Conservation (phyloP, 1,140 invertebrate genomes). For the Nylanderia fulva region DNA sequence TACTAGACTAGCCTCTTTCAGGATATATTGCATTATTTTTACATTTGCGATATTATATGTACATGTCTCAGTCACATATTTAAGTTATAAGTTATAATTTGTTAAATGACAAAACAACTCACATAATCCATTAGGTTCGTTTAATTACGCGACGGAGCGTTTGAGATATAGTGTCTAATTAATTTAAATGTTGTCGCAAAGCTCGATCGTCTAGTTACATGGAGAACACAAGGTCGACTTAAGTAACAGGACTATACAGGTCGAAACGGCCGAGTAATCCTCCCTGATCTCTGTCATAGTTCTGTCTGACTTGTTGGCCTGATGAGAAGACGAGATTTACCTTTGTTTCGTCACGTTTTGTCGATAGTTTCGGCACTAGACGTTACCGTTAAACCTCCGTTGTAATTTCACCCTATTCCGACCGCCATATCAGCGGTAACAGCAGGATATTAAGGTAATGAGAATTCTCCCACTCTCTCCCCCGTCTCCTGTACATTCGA, state of each 20-base stretch:
- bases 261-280: slow-evolving; percentile 26
- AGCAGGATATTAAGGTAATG: slow-evolving; percentile 68
- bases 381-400: slow-evolving; percentile 59
- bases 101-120: background rate
- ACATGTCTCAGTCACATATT: background rate
- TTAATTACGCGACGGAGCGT: slow-evolving; percentile 24
- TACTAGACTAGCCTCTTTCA: too few species aligned
- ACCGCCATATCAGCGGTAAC: background rate
- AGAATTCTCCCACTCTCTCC: slow-evolving; percentile 50
- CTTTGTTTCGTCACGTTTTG: slow-evolving; percentile 35
- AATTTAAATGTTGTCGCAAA: slow-evolving; percentile 18
- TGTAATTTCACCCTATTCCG: slow-evolving; percentile 65
- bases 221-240: slow-evolving; percentile 7
- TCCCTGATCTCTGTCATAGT: background rate
- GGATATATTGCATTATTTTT: background rate
- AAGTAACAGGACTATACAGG: slow-evolving; percentile 10
- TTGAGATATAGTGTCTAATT: slow-evolving; percentile 40
- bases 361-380: slow-evolving; percentile 45
- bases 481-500: slow-evolving; percentile 41
- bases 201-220: slow-evolving; percentile 6
- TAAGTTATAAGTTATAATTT: background rate
- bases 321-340: slow-evolving; percentile 51
- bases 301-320: slow-evolving; percentile 55
- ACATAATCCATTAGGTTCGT: background rate
- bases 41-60: background rate